Base-by-base conservation (phyloP, 2,797 vertebrate genomes). In the Pseudochromis fuscus region DNA sequence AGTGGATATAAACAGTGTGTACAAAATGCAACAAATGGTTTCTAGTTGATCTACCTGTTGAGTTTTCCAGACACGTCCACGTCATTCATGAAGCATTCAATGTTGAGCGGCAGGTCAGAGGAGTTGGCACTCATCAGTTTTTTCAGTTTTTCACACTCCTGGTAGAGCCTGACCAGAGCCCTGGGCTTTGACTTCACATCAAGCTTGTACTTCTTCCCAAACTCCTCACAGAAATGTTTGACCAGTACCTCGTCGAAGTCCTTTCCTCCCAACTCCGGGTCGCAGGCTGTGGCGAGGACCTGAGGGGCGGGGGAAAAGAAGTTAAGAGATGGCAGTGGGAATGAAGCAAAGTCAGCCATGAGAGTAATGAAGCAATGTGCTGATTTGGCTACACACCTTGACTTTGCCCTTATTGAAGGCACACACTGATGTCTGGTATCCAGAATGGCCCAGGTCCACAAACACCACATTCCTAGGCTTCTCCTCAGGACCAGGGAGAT, bases 11-110 rank as follows among this genome's bases (percentile, higher is more conserved):
- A 56, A 21, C 6, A 4, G 51, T 15, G 1, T 27, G 21, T 5
- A 18, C 24, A 11, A 16, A 76, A 62, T 23, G 31, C 10, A 52
- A 28, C 2, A 23, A 4, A 13, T 12, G 0, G 10, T 28, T n/a
- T 56, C 2, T n/a, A 8, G 3, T 65, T 25, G 2, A 4, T 79
- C n/a, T 88, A 99, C 98, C 98, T 97, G 93, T 99, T 99, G 93
- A 99, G 92, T 70, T 91, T 96, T 67, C 94, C 94, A 73, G 95
- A 90, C 45, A 99, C 98, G 60, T 99, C 98, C 15, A 98, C 95
- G 85, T 99, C 98, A 49, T 99, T 98, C 97, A 99, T 99, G 90
- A 99, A 99, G 90, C 98, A 99, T 65, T 99, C 98, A 0, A 99
- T 98, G 89, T 98, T 99, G 66, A 99, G 93, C 0, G 98, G 98